phyloP scores from a whole-genome alignment of 2,888 invertebrate species.

The Ceriagrion tenellum region DNA sequence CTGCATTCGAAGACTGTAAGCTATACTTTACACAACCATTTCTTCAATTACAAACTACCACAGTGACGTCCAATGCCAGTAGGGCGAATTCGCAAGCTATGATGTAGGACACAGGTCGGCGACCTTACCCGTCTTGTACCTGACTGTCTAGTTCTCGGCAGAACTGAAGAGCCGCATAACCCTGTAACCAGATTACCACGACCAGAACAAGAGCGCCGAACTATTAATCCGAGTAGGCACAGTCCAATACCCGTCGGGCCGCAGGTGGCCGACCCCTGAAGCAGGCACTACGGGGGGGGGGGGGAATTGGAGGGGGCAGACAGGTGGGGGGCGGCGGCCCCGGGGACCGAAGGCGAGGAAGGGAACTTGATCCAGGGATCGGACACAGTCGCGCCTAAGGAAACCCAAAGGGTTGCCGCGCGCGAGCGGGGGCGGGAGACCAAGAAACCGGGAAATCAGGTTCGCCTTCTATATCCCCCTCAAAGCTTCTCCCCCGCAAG shows the following conservation, averaged over 20 bases:
- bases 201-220: not conserved
- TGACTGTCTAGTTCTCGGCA: too few relatives aligned
- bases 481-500: too few relatives aligned
- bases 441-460: constrained; percentile 61
- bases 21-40: too few relatives aligned
- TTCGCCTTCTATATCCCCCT: not conserved
- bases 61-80: too few relatives aligned
- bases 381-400: constrained; percentile 11
- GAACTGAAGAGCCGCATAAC: not conserved
- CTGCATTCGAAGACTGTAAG: too few relatives aligned
- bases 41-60: too few relatives aligned
- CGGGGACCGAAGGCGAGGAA: not conserved
- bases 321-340: not conserved
- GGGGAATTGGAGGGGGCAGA: too few relatives aligned
- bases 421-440: constrained; percentile 20
- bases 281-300: not conserved
- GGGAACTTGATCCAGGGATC: constrained; percentile 29
- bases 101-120: too few relatives aligned
- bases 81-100: too few relatives aligned
- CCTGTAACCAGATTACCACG: not conserved
- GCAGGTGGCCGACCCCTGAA: not conserved
- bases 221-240: not conserved
- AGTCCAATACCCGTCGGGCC: not conserved
- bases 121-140: too few relatives aligned
- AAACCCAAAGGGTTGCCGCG: constrained; percentile 45